Evolutionary conservation across 2,888 invertebrate species (phyloP).

Genomic region (Caenorhabditis drosophilae): DNA sequence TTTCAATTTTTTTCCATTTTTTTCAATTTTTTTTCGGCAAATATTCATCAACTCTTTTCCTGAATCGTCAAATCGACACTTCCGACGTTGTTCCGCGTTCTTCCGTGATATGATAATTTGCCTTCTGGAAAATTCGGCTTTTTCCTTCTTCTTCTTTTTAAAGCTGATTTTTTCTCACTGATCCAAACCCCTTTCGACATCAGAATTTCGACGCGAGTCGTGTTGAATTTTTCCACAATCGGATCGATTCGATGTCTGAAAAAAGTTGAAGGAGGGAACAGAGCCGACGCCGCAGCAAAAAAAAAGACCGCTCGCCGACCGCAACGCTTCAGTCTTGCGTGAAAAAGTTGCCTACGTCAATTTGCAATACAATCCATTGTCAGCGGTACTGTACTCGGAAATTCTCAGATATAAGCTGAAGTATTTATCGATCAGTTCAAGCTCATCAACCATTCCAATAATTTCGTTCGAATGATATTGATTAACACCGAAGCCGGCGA

Average conservation of each 20-base stretch:
- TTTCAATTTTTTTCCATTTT: too few relatives aligned
- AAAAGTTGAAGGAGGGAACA: too few relatives aligned
- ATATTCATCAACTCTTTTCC: background rate
- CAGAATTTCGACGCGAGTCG: slow-evolving; percentile 17
- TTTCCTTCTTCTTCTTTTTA: background rate
- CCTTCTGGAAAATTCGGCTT: slow-evolving; percentile 1
- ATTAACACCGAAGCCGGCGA: slow-evolving; percentile 19
- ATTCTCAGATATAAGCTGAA: slow-evolving; percentile 11
- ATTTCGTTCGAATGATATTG: slow-evolving; percentile 10
- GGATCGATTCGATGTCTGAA: slow-evolving; percentile 12
- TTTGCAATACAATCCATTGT: slow-evolving; percentile 21
- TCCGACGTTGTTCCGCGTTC: slow-evolving; percentile 4
- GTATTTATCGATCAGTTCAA: background rate
- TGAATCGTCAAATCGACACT: background rate
- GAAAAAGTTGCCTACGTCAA: too few relatives aligned
- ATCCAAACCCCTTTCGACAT: slow-evolving; percentile 27
- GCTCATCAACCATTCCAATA: slow-evolving; percentile 12
- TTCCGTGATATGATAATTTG: slow-evolving; percentile 26
- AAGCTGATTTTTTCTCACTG: background rate
- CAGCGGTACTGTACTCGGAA: slow-evolving; percentile 12
- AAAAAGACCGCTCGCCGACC: too few relatives aligned
- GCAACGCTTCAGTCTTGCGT: too few relatives aligned
- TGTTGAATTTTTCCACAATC: slow-evolving; percentile 20
- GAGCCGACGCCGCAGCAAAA: too few relatives aligned
- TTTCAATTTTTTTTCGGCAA: too few relatives aligned